Evolutionary conservation across 2,113 vertebrate genomes (phyloP), one percentile per base, ranked within the genome.

Genomic region (Tachysurus fulvidraco): DNA sequence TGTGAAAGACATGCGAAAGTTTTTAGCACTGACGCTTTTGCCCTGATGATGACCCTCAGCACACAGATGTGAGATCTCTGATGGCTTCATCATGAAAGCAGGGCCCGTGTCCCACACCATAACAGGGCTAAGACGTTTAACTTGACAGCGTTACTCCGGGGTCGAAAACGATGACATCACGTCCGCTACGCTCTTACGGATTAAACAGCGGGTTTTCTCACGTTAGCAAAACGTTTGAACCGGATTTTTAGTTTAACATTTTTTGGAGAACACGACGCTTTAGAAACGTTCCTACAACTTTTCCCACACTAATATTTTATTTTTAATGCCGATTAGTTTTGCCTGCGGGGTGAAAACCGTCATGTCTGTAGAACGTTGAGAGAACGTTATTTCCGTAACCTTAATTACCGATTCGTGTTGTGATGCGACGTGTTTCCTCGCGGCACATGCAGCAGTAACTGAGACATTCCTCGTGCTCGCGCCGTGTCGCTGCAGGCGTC

Each of bases 381-480:
- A 23, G 41, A 46, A 46, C 10, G 41, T 73, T 73, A 73, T 73
- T 73, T 46, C 17, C 11, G 36, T 4, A 73, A 73, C 36, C 4
- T 23, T 21, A 4, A 5, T 19, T 60, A n/a, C n/a, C n/a, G n/a
- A n/a, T n/a, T n/a, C n/a, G n/a, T n/a, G n/a, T n/a, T 36, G 36
- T 36, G 36, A 36, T 36, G 83, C 12, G 54, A 44, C 23, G n/a
- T 44, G 19, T 54, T 79, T 59, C 30, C 36, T 21, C 62, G 19
- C 57, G 3, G 14, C 36, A 69, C 64, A 69, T 54, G 25, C 17
- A 23, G 57, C 19, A 41, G 89, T 93, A 10, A 91, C 91, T 92
- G 91, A 86, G 83, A 84, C 89, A 93, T 93, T 94, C 92, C 91
- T 93, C 84, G 36, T 54, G 71, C 85, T 78, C 78, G 90, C 83